These are phyloP conservation scores for Ammospiza maritima DNA, from an alignment of 2,797 vertebrate species.

Conservation along the genomic window DNA sequence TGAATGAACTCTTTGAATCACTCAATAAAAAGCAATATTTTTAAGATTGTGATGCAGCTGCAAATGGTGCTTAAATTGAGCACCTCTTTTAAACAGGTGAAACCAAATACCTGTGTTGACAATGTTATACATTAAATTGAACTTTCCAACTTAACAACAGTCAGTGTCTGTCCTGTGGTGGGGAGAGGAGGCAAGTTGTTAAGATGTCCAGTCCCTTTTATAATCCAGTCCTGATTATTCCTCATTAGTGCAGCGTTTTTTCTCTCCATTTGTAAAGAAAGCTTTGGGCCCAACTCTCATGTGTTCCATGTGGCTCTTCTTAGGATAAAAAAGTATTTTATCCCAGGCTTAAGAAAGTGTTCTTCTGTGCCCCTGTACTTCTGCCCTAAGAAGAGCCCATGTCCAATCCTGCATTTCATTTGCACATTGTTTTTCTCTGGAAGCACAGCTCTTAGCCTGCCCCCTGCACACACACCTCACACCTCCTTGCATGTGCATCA, in stretches of 20 bases:
- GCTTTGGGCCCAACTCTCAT: slow-evolving; percentile 72
- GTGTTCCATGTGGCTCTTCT: slow-evolving; percentile 68
- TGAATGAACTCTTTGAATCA: background rate
- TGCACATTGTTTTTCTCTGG: slow-evolving; percentile 67
- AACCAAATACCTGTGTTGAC: background rate
- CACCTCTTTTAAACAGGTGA: background rate
- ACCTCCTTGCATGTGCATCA: slow-evolving; percentile 76
- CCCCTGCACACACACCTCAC: slow-evolving; percentile 60
- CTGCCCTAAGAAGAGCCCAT: slow-evolving; percentile 70
- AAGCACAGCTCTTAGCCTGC: slow-evolving; percentile 66
- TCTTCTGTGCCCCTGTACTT: background rate
- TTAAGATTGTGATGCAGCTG: background rate
- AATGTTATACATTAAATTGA: background rate
- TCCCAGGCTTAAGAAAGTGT: background rate
- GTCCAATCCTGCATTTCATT: slow-evolving; percentile 68
- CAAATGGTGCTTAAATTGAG: background rate
- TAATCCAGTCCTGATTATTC: slow-evolving; percentile 1
- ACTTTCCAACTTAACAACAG: background rate
- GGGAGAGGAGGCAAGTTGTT: background rate
- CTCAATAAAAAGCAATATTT: background rate
- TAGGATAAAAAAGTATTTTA: slow-evolving; percentile 56
- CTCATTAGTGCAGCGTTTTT: slow-evolving; percentile 45
- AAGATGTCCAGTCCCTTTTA: background rate
- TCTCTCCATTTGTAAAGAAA: slow-evolving; percentile 64
- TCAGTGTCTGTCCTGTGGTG: background rate